phyloP scores from a whole-genome alignment of 2,888 invertebrate species.

The Cosmorhoe ocellata region DNA sequence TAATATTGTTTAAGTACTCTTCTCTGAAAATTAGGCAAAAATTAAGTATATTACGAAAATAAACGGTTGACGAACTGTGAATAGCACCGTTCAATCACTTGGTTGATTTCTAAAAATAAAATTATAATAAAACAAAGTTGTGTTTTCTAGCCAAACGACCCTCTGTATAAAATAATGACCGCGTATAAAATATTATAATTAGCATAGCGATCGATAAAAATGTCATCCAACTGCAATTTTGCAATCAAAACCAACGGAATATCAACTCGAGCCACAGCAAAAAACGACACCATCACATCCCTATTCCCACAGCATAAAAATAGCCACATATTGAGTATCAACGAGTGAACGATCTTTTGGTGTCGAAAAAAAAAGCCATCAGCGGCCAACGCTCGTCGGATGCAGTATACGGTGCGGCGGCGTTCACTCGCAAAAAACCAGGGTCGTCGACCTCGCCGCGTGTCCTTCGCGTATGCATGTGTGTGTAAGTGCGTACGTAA shows the following conservation, averaged over 20 bases:
- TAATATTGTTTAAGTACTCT: too few relatives aligned
- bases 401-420: constrained; percentile 68
- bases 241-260: constrained; percentile 59
- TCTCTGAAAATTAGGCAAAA: too few relatives aligned
- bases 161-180: constrained; percentile 11
- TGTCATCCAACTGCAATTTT: constrained; percentile 30
- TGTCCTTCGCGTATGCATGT: constrained; percentile 72
- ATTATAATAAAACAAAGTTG: constrained; percentile 1
- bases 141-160: constrained; percentile 9
- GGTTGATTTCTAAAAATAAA: constrained; percentile 10
- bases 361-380: constrained; percentile 46
- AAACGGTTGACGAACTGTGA: constrained; percentile 19
- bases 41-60: constrained; percentile 26
- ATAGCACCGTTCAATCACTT: constrained; percentile 22
- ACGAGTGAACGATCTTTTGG: constrained; percentile 55
- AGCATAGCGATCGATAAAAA: constrained; percentile 30
- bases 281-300: constrained; percentile 56
- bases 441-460: constrained; percentile 74
- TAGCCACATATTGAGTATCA: constrained; percentile 51
- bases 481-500: constrained; percentile 60
- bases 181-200: background rate
- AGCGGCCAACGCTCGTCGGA: constrained; percentile 73
- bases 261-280: constrained; percentile 19
- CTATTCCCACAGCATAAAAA: constrained; percentile 65
- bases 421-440: constrained; percentile 74